Evolutionary conservation across 2,113 vertebrate species (phyloP), one percentile per base, ranked within the genome.

Genomic region (Limanda limanda): DNA sequence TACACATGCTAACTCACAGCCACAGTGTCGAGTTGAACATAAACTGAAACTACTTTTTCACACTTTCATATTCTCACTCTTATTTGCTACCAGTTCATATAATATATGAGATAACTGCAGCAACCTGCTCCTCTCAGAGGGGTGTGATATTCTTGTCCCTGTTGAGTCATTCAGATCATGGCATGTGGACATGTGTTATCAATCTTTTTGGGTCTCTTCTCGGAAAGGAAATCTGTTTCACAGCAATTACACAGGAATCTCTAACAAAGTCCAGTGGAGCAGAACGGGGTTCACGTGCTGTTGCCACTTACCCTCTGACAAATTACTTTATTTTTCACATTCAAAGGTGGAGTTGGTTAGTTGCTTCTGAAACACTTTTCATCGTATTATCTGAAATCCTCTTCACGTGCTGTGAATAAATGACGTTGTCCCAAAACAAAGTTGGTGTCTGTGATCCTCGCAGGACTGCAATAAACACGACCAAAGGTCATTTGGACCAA

Each of bases 221-320:
- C 37, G 61, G 74, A 85, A 59, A 64, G 57, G 51, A 74, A 63
- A 15, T 18, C 65, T 61, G 78, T 79, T 89, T 74, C 73, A 81
- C 74, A 68, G 61, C 71, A 86, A 87, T 87, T 84, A 81, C 4
- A 11, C 65, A 70, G 83, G 85, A 88, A 90, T 88, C 79, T 74
- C 74, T 76, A 81, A 81, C 79, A 71, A 72, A 79, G 58, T 77
- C 81, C 74, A 86, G 69, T 51, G 4, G 77, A 72, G 79, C 81
- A 87, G 71, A 85, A 68, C 56, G 14, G 74, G 66, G 74, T 73
- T 73, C 84, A 89, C 35, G 25, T 64, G 55, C 57, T 58, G 27
- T 63, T 71, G 63, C 73, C 66, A 62, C 62, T 58, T n/a, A 64
- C 25, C 82, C 69, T 60, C 75, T 84, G 72, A 64, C 51, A 70